Conservation (phyloP, 1,140 invertebrate genomes). For the Procambarus virginalis region DNA sequence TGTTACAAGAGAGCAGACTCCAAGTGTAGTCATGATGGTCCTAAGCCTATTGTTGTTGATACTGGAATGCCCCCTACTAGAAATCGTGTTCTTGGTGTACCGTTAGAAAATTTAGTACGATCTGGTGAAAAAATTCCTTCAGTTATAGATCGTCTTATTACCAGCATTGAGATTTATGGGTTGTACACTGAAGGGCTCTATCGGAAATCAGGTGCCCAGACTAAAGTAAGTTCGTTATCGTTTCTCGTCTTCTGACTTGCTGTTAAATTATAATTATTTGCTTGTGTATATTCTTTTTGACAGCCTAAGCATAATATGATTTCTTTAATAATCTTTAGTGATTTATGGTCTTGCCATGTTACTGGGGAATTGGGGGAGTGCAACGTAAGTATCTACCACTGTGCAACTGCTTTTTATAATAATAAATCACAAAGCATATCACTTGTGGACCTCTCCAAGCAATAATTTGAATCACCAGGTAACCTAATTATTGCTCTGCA, state of each 20-base stretch:
- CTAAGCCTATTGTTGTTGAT: slow-evolving; percentile 64
- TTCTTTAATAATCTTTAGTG: too few relatives aligned
- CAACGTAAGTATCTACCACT: too few relatives aligned
- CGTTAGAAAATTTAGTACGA: slow-evolving; percentile 75
- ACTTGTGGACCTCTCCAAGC: too few relatives aligned
- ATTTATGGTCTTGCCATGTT: too few relatives aligned
- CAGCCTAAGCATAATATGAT: too few relatives aligned
- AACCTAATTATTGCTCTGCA: too few relatives aligned
- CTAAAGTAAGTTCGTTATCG: slow-evolving; percentile 73
- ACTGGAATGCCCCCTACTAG: slow-evolving; percentile 8
- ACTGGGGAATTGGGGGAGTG: too few relatives aligned
- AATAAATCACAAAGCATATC: too few relatives aligned
- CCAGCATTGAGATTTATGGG: slow-evolving; percentile 92
- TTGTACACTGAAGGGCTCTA: slow-evolving; percentile 95
- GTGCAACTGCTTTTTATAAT: too few relatives aligned
- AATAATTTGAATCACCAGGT: too few relatives aligned
- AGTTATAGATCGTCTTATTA: slow-evolving; percentile 90
- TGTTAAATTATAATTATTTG: too few relatives aligned
- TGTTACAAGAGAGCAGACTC: slow-evolving; percentile 83
- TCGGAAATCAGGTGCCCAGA: slow-evolving; percentile 87
- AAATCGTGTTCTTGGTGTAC: slow-evolving; percentile 77
- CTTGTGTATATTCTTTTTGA: too few relatives aligned
- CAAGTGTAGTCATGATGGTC: slow-evolving; percentile 71
- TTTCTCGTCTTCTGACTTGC: slow-evolving; percentile 24
- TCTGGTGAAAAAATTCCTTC: slow-evolving; percentile 82